Evolutionary conservation across 2,888 invertebrate genomes (phyloP).

Genomic region (Arenicola marina): DNA sequence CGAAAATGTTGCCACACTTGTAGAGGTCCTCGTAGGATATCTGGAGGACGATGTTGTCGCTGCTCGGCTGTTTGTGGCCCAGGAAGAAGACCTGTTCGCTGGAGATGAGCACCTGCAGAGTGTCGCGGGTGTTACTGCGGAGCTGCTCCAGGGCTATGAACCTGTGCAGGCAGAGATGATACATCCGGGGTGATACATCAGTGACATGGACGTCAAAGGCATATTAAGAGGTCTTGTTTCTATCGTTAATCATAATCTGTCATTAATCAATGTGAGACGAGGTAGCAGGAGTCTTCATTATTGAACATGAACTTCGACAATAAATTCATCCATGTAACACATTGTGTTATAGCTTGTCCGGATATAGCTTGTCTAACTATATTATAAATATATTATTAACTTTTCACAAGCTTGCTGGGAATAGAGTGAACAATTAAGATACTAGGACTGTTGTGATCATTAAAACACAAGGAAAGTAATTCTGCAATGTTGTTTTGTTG

Average conservation of each 20-base stretch:
- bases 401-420: too few species aligned
- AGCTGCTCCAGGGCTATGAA: constrained; percentile 74
- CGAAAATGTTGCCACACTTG: too few species aligned
- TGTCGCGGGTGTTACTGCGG: constrained; percentile 75
- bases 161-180: background rate
- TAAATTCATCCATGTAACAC: too few species aligned
- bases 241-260: background rate
- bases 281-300: too few species aligned
- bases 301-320: too few species aligned
- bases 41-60: constrained; percentile 52
- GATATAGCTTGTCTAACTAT: too few species aligned
- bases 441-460: too few species aligned
- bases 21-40: constrained; percentile 48
- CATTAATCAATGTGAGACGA: background rate
- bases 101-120: constrained; percentile 78
- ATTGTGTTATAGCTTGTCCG: background rate
- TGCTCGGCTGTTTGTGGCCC: constrained; percentile 60
- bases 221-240: background rate
- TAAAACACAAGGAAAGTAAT: too few species aligned
- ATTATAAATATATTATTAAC: too few species aligned
- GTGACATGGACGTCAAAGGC: background rate
- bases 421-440: too few species aligned
- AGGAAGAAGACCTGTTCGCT: constrained; percentile 76
- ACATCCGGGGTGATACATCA: background rate
- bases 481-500: too few species aligned